These are phyloP conservation scores for Brachyopa scutellaris DNA, from an alignment of 2,888 invertebrate genomes.

Conservation along the genomic window DNA sequence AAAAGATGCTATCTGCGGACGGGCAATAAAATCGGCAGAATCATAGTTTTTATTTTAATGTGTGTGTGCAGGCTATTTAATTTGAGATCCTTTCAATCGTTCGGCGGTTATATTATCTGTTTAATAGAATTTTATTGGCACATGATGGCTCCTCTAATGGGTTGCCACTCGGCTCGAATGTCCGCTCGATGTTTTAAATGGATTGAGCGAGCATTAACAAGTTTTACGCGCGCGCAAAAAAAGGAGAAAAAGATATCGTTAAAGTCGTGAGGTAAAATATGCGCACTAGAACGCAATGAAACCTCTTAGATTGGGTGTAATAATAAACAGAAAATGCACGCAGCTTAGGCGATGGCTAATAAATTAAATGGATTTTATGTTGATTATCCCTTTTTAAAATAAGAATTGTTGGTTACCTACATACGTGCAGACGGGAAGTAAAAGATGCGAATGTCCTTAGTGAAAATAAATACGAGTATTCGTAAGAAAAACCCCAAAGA, in stretches of 20 bases:
- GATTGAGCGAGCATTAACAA: slow-evolving; percentile 57
- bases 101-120: slow-evolving; percentile 51
- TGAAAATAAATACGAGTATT: no score
- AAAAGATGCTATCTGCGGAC: background rate
- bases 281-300: slow-evolving; percentile 8
- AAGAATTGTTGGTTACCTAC: no score
- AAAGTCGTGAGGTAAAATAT: slow-evolving; percentile 33
- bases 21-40: slow-evolving; percentile 43
- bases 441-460: no score
- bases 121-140: slow-evolving; percentile 66
- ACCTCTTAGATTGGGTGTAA: slow-evolving; percentile 30
- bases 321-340: slow-evolving; percentile 11
- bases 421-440: no score
- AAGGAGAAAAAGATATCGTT: slow-evolving; percentile 5
- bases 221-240: slow-evolving; percentile 8
- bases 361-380: slow-evolving; percentile 47
- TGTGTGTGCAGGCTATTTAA: background rate
- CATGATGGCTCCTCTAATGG: slow-evolving; percentile 52
- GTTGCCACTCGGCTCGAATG: background rate
- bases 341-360: slow-evolving; percentile 8
- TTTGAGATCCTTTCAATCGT: background rate
- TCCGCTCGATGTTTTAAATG: slow-evolving; percentile 23
- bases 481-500: no score
- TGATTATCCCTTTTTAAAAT: slow-evolving; percentile 49
- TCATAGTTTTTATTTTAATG: slow-evolving; percentile 23